Base-by-base conservation (phyloP, 1,140 invertebrate species). In the Drosophila pruinosa region DNA sequence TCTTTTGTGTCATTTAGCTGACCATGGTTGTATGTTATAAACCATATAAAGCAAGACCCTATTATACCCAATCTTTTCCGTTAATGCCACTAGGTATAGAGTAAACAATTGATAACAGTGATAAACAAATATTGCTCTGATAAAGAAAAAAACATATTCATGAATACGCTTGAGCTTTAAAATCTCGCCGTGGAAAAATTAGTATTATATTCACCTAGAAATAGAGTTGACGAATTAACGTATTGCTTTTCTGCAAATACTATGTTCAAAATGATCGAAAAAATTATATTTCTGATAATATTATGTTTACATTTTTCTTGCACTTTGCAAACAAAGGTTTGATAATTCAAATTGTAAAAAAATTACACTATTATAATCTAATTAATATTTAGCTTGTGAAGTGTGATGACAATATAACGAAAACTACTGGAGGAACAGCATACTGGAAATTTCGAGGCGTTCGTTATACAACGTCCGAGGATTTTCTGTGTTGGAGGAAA, bases 391-490 rank as follows among this genome's bases (percentile, higher is more conserved):
- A 78, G 61, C n/a, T 57, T 36, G n/a, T 48, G 19, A 58, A 68
- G 43, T 78, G 75, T 53, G 58, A 72, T 1, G 72, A 78, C n/a
- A 38, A 36, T 4, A 47, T 5, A 19, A 62, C 62, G 4, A 12
- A 52, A 15, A 70, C 56, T 2, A 3, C 7, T 12, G 4, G 22
- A 4, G 63, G 64, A 1, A 43, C 1, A 15, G 45, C 56, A 4
- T 53, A 70, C 15, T 86, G 70, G 73, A 80, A 72, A 53, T 64
- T 34, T 45, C 85, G 64, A 6, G 63, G 50, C 10, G 12, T 8
- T 1, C 52, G 43, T 63, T 74, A 68, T 24, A 48, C 52, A 59
- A 65, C 48, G 4, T 77, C 65, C 15, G 24, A 85, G 48, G 62
- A 75, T 1, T 6, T 53, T 45, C 28, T 72, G 8, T 75, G 81